Conservation (phyloP, 2,888 invertebrate genomes). For the Oxystoma pomonae region DNA sequence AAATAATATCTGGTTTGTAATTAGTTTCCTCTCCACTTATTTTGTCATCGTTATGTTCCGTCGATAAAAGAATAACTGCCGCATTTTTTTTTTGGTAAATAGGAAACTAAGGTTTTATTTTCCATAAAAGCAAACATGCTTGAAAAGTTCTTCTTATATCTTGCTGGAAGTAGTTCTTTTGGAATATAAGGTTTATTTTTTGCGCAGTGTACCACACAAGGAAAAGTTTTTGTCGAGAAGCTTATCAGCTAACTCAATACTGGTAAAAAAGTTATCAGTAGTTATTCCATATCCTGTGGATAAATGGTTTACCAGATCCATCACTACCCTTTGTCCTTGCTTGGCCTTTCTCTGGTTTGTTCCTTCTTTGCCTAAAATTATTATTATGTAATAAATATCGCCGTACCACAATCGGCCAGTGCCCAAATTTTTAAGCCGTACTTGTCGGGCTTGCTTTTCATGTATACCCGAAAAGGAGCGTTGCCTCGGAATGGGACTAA, state of each 20-base stretch:
- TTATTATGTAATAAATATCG: too few species aligned
- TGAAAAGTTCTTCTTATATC: too few species aligned
- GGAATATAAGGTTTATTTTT: too few species aligned
- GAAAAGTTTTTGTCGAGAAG: slow-evolving; percentile 14
- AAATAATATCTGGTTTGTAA: slow-evolving; percentile 26
- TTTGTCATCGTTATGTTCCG: too few species aligned
- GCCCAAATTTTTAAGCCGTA: slow-evolving; percentile 21
- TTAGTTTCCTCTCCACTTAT: slow-evolving; percentile 17
- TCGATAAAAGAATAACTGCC: too few species aligned
- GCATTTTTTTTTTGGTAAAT: too few species aligned
- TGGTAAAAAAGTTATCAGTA: slow-evolving; percentile 43
- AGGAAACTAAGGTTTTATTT: too few species aligned
- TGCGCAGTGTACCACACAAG: too few species aligned
- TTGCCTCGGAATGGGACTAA: slow-evolving; percentile 18
- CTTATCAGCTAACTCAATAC: slow-evolving; percentile 15
- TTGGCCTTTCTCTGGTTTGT: background rate
- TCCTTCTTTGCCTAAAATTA: slow-evolving; percentile 2
- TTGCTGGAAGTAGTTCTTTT: too few species aligned
- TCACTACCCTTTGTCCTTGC: slow-evolving; percentile 15
- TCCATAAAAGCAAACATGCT: too few species aligned
- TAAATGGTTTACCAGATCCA: slow-evolving; percentile 15
- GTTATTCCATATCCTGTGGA: slow-evolving; percentile 16
- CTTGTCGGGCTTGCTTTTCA: slow-evolving; percentile 22
- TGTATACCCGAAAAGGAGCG: slow-evolving; percentile 19
- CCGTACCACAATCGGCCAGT: slow-evolving; percentile 15